Evolutionary conservation across 2,888 invertebrate genomes (phyloP).

Genomic region (Pyrochroa serraticornis): DNA sequence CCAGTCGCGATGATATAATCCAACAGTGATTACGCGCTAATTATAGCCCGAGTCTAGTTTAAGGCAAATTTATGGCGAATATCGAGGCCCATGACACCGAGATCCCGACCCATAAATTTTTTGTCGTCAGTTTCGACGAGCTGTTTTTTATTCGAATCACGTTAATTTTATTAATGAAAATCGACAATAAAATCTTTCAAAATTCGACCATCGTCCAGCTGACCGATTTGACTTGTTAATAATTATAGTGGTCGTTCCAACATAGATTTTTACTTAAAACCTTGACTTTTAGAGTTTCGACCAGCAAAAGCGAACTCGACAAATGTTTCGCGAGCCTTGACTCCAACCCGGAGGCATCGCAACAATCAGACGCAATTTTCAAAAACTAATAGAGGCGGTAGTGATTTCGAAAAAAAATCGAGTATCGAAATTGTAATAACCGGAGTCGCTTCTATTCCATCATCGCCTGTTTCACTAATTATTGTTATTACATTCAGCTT

Average conservation of each 20-base stretch:
- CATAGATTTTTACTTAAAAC: neutral
- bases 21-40: neutral
- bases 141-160: neutral
- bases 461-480: constrained; percentile 3
- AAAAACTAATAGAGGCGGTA: too few relatives aligned
- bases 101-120: too few relatives aligned
- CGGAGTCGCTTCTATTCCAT: too few relatives aligned
- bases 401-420: too few relatives aligned
- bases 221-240: neutral
- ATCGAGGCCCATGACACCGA: too few relatives aligned
- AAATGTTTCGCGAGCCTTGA: too few relatives aligned
- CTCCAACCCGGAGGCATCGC: too few relatives aligned
- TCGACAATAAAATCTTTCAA: neutral
- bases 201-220: neutral
- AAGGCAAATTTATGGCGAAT: neutral
- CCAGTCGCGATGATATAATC: too few relatives aligned
- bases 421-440: too few relatives aligned
- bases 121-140: neutral
- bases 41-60: neutral
- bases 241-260: neutral
- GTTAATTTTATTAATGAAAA: constrained; percentile 1
- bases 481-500: constrained; percentile 24
- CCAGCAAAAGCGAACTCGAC: too few relatives aligned
- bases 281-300: neutral
- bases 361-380: too few relatives aligned